These are phyloP conservation scores for Knipowitschia caucasica DNA, from an alignment of 2,797 vertebrate genomes.

Conservation along the genomic window DNA sequence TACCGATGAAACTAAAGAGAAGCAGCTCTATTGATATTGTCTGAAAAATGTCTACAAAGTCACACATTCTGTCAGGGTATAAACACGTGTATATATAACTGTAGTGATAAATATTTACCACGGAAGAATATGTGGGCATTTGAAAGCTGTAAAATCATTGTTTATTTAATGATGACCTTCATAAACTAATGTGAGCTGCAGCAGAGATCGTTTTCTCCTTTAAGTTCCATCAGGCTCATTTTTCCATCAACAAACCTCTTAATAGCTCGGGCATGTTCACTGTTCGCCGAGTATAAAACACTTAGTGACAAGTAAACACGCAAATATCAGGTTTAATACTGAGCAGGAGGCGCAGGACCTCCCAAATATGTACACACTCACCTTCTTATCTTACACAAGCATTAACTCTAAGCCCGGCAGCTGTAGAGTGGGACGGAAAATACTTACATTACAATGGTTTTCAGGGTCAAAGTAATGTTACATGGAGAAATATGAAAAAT, in stretches of 20 bases:
- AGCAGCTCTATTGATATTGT: too few relatives aligned
- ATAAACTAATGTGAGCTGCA: slow-evolving; percentile 21
- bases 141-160: slow-evolving; percentile 2
- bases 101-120: not conserved
- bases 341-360: slow-evolving; percentile 3
- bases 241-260: slow-evolving; percentile 43
- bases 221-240: slow-evolving; percentile 31
- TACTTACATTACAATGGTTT: slow-evolving; percentile 14
- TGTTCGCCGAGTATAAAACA: slow-evolving; percentile 4
- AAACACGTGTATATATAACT: too few relatives aligned
- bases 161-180: slow-evolving; percentile 31
- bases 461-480: slow-evolving; percentile 8
- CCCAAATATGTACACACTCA: slow-evolving; percentile 14
- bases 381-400: slow-evolving; percentile 22
- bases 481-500: not conserved
- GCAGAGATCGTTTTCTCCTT: slow-evolving; percentile 17
- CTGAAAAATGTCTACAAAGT: too few relatives aligned
- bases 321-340: slow-evolving; percentile 14
- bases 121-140: not conserved
- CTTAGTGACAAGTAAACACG: slow-evolving; percentile 18
- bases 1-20: too few relatives aligned
- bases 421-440: slow-evolving; percentile 16
- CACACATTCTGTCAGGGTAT: too few relatives aligned
- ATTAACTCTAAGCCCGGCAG: slow-evolving; percentile 9
- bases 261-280: slow-evolving; percentile 8